These are phyloP conservation scores for Todiramphus chloris DNA, from an alignment of 2,113 vertebrate genomes.

Conservation along the genomic window DNA sequence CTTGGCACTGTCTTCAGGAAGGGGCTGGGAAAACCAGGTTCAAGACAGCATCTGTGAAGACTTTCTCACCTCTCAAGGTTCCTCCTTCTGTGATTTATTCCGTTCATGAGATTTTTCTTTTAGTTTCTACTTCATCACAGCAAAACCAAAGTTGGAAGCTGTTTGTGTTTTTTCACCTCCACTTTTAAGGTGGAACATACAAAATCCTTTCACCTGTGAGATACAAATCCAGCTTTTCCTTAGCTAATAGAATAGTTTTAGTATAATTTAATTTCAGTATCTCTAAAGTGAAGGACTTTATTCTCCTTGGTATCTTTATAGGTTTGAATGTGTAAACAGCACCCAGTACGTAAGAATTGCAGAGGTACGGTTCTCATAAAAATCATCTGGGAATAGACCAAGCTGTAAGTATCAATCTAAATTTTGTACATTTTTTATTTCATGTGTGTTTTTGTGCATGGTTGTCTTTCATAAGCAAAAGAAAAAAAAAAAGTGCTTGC, in stretches of 20 bases:
- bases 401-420: neutral
- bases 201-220: neutral
- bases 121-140: neutral
- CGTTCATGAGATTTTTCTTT: neutral
- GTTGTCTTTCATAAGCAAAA: neutral
- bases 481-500: neutral
- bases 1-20: neutral
- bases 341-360: neutral
- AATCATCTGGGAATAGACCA: neutral
- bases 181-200: neutral
- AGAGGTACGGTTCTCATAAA: neutral
- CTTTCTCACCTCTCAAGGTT: neutral
- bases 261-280: neutral
- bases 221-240: neutral
- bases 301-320: neutral
- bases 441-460: rapidly evolving
- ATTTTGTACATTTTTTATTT: neutral
- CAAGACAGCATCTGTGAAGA: neutral
- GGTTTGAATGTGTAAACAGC: neutral
- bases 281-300: neutral
- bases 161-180: neutral
- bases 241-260: neutral
- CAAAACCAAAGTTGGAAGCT: neutral
- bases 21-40: neutral
- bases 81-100: neutral